Conservation (phyloP, 2,888 invertebrate genomes). For the Pseudanteris insignis region DNA sequence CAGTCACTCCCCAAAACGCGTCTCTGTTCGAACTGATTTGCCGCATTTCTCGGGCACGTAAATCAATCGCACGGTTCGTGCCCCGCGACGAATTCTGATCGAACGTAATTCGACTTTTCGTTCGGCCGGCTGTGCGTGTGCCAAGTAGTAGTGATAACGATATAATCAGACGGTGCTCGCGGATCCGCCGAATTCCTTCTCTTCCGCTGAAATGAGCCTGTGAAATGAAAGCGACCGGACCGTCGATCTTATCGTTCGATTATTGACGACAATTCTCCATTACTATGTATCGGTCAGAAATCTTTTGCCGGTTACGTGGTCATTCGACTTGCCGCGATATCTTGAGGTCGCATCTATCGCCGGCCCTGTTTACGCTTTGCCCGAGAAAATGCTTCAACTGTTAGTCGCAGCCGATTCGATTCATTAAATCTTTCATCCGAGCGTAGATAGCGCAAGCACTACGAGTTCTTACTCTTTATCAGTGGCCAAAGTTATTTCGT, state of each 20-base stretch:
- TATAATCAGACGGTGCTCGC: slow-evolving; percentile 30
- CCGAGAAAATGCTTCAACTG: slow-evolving; percentile 23
- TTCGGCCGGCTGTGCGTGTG: slow-evolving; percentile 1
- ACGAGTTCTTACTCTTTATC: background rate
- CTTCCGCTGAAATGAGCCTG: slow-evolving; percentile 59
- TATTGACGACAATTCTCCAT: slow-evolving; percentile 66
- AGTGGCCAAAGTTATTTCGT: slow-evolving; percentile 2
- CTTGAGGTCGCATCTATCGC: slow-evolving; percentile 57
- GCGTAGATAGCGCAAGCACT: slow-evolving; percentile 7
- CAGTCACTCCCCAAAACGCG: no score
- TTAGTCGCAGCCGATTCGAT: slow-evolving; percentile 9
- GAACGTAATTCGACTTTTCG: no score
- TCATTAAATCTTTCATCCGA: slow-evolving; percentile 13
- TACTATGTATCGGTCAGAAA: slow-evolving; percentile 64
- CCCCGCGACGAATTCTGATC: no score
- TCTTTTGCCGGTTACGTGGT: slow-evolving; percentile 59
- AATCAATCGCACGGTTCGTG: no score
- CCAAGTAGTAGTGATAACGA: slow-evolving; percentile 33
- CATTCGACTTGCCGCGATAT: slow-evolving; percentile 56
- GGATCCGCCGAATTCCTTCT: slow-evolving; percentile 34
- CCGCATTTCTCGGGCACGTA: no score
- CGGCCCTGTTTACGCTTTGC: slow-evolving; percentile 49
- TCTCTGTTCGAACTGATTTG: no score
- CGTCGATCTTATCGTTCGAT: slow-evolving; percentile 56
- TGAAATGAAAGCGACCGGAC: slow-evolving; percentile 56